Conservation (phyloP, 1,140 invertebrate species). For the Akabosia matsudoensis region DNA sequence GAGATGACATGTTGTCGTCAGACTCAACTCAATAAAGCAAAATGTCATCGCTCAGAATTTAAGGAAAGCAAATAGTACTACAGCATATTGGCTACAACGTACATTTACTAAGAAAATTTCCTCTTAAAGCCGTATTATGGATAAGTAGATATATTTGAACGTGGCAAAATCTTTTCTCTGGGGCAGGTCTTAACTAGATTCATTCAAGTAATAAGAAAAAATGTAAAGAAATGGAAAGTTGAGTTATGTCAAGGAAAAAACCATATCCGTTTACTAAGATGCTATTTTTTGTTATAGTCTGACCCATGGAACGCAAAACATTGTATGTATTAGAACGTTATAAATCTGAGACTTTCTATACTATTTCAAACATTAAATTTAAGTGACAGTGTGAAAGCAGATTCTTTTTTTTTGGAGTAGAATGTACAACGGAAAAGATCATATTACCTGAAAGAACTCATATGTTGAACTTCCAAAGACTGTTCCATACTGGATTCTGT, state of each 20-base stretch:
- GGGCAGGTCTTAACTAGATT: too few species aligned
- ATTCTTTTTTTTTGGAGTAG: too few species aligned
- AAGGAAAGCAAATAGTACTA: not conserved
- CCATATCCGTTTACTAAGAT: not conserved
- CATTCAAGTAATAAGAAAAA: too few species aligned
- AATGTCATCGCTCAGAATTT: not conserved
- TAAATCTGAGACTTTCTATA: not conserved
- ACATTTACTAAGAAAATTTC: too few species aligned
- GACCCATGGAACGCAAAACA: too few species aligned
- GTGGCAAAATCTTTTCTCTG: too few species aligned
- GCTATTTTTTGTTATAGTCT: too few species aligned
- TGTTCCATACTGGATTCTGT: constrained; percentile 83
- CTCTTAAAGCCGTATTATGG: too few species aligned
- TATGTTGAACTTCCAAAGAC: constrained; percentile 78
- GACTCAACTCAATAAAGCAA: not conserved
- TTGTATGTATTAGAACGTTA: too few species aligned
- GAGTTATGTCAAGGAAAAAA: not conserved
- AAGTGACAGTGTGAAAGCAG: not conserved
- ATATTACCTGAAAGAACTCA: constrained; percentile 82
- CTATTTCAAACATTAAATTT: not conserved
- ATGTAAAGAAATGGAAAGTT: too few species aligned
- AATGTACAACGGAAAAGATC: not conserved
- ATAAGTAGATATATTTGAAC: too few species aligned
- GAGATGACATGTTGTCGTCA: constrained; percentile 59
- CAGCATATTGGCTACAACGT: too few species aligned